Conservation (phyloP, 2,797 vertebrate species). For the Lagodon rhomboides region DNA sequence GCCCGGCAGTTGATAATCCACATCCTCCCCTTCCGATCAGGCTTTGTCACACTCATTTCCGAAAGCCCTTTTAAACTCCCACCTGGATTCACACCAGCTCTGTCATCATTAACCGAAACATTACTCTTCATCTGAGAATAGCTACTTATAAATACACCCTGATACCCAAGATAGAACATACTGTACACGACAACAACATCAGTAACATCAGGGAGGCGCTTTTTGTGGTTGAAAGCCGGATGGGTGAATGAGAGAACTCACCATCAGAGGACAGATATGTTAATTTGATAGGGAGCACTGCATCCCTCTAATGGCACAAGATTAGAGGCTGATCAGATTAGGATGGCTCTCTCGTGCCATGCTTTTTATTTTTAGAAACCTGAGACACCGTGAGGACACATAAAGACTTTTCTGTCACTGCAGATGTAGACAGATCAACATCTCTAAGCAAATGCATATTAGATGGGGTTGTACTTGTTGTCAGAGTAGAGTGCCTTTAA, state of each 20-base stretch:
- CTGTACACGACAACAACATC: constrained; percentile 1
- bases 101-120: constrained; percentile 42
- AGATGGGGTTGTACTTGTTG: constrained; percentile 6
- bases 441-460: constrained; percentile 22
- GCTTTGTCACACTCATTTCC: constrained; percentile 57
- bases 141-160: constrained; percentile 43
- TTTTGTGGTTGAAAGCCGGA: constrained; percentile 46
- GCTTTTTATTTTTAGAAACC: constrained; percentile 85
- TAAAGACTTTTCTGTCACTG: constrained; percentile 46
- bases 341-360: constrained; percentile 68
- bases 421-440: constrained; percentile 48
- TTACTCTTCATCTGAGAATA: constrained; percentile 45
- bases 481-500: constrained; percentile 28
- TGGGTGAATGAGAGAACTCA: constrained; percentile 36
- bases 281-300: constrained; percentile 78
- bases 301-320: constrained; percentile 79
- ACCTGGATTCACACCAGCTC: constrained; percentile 50
- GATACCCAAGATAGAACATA: constrained; percentile 36
- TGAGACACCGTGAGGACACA: constrained; percentile 64
- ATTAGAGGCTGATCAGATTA: constrained; percentile 85
- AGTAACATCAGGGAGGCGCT: constrained; percentile 4
- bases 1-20: constrained; percentile 69
- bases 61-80: constrained; percentile 63
- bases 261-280: constrained; percentile 68
- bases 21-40: constrained; percentile 50